phyloP scores from a whole-genome alignment of 2,888 invertebrate genomes.

The Anticlea derivata region DNA sequence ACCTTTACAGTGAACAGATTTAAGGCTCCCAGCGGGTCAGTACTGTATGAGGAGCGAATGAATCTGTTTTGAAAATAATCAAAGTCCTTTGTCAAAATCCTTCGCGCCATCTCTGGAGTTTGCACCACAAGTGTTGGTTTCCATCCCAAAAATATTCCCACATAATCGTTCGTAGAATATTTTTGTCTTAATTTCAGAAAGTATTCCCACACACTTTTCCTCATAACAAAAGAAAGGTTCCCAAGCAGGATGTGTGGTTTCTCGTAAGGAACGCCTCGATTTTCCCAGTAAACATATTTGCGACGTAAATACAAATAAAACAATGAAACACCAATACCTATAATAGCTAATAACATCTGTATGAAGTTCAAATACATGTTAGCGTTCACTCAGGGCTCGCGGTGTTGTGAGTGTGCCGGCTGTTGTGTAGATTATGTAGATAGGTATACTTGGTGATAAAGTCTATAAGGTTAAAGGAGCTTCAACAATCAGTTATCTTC shows the following conservation, averaged over 20 bases:
- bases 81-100: constrained; percentile 56
- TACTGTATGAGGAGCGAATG: constrained; percentile 44
- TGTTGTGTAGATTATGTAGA: not conserved
- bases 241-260: constrained; percentile 56
- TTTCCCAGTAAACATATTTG: constrained; percentile 64
- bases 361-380: constrained; percentile 33
- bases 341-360: constrained; percentile 37
- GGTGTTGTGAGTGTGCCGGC: not conserved
- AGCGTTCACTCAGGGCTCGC: constrained; percentile 21
- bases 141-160: constrained; percentile 61
- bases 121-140: constrained; percentile 60
- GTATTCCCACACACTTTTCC: constrained; percentile 56
- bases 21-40: constrained; percentile 63
- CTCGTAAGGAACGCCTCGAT: constrained; percentile 58
- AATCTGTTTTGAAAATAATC: constrained; percentile 61
- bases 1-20: constrained; percentile 58
- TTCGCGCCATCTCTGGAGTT: constrained; percentile 58
- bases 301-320: constrained; percentile 46
- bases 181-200: constrained; percentile 50
- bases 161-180: constrained; percentile 45
- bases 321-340: constrained; percentile 40
- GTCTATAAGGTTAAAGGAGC: not conserved
- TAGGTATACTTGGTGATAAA: not conserved
- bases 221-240: constrained; percentile 59
- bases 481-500: no score